Conservation (phyloP, 2,888 invertebrate species). For the Nemotelus nigrinus region DNA sequence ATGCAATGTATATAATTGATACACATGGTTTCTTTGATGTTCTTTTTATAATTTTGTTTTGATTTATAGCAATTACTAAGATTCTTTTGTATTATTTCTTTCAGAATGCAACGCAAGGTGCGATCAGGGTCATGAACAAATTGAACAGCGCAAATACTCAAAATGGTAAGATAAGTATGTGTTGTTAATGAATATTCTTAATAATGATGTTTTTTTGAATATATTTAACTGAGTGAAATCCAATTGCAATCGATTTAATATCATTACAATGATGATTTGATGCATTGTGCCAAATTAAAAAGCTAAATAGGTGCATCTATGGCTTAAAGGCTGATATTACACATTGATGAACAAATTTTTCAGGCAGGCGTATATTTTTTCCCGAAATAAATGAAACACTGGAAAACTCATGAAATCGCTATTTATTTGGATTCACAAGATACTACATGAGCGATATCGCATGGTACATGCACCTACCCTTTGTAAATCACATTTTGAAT, state of each 20-base stretch:
- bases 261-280: neutral
- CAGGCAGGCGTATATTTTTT: no score
- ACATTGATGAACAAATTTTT: no score
- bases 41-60: neutral
- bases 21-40: conserved; percentile 22
- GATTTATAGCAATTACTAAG: conserved; percentile 5
- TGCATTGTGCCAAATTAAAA: neutral
- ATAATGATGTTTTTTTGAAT: neutral
- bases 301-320: no score
- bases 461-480: no score
- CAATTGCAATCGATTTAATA: no score
- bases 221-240: no score
- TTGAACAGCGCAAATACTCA: conserved; percentile 51
- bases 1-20: conserved; percentile 5
- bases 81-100: conserved; percentile 52
- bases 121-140: conserved; percentile 57
- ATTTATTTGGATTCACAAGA: no score
- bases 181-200: neutral
- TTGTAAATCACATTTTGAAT: no score
- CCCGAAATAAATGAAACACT: no score
- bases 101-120: conserved; percentile 67
- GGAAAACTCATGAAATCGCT: no score
- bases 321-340: no score
- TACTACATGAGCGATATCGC: no score
- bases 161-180: conserved; percentile 54